These are phyloP conservation scores for Ceratoteleas bidentatus DNA, from an alignment of 1,140 invertebrate species.

Conservation along the genomic window DNA sequence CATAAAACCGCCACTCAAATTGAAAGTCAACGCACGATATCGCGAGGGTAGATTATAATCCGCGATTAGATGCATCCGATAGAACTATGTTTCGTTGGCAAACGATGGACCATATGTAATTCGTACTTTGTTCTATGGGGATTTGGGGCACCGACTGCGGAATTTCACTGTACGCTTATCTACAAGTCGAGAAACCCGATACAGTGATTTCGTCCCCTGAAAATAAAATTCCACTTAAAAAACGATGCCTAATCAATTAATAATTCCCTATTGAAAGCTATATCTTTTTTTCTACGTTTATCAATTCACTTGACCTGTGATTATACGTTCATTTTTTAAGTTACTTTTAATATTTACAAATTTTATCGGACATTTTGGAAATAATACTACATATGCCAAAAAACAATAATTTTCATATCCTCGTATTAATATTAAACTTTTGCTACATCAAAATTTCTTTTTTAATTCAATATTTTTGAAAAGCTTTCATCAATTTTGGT, in stretches of 20 bases:
- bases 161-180: slow-evolving; percentile 44
- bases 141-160: slow-evolving; percentile 24
- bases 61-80: slow-evolving; percentile 70
- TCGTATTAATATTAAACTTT: too few relatives aligned
- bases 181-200: slow-evolving; percentile 35
- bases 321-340: too few relatives aligned
- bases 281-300: too few relatives aligned
- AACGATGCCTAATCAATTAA: not conserved
- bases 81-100: slow-evolving; percentile 62
- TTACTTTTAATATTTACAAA: too few relatives aligned
- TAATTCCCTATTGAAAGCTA: too few relatives aligned
- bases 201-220: slow-evolving; percentile 1
- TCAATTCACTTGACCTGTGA: too few relatives aligned
- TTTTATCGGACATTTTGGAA: too few relatives aligned
- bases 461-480: not conserved
- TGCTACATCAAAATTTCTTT: too few relatives aligned
- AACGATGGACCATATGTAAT: slow-evolving; percentile 69
- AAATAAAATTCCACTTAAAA: too few relatives aligned
- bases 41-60: slow-evolving; percentile 67
- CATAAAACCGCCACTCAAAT: too few relatives aligned
- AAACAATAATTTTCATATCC: too few relatives aligned
- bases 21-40: slow-evolving; percentile 57
- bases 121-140: slow-evolving; percentile 54
- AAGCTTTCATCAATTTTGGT: not conserved
- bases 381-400: too few relatives aligned